Evolutionary conservation across 1,140 invertebrate genomes (phyloP), one percentile per base, ranked within the genome.

Genomic region (Drosophila mauritiana): DNA sequence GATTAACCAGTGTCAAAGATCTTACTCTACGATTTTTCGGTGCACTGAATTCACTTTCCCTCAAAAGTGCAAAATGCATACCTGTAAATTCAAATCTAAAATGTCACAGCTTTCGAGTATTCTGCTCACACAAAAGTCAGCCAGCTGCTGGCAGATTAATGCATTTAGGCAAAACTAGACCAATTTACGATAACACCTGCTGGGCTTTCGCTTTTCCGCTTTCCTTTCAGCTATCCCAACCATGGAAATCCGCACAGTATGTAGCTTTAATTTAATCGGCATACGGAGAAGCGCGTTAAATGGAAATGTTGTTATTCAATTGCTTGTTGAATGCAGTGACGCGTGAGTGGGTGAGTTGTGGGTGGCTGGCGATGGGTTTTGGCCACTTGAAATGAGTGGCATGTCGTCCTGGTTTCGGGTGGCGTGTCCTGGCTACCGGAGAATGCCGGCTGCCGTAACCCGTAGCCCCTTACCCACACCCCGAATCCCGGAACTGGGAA

Each of bases 221-320:
- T n/a, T 48, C 40, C 31, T 25, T 25, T 62, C 45, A 31, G 8
- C 2, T 31, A 37, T 34, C 34, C 17, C 6, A n/a, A 3, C 43
- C 39, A 7, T 5, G 22, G 43, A 25, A 27, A 31, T 12, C 45
- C 39, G 39, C 27, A 25, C 63, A 61, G 15, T 11, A 57, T 73
- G 77, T 59, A 85, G 67, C 57, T 85, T 84, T 80, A 73, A 84
- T 85, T 84, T 73, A 85, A 84, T 85, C 81, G 68, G 39, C 70
- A 64, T 68, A 73, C 84, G 79, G 79, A 84, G 84, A 80, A 79
- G 69, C 83, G 81, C 67, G 67, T 57, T 62, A 84, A 84, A 84
- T 77, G 81, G 81, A 77, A 84, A 84, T 84, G 81, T 67, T 84
- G 77, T 85, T 84, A 85, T 84, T 84, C 80, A 84, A 84, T 85